Evolutionary conservation across 2,888 invertebrate species (phyloP), one percentile per base, ranked within the genome.

Genomic region (Pediacus dermestoides): DNA sequence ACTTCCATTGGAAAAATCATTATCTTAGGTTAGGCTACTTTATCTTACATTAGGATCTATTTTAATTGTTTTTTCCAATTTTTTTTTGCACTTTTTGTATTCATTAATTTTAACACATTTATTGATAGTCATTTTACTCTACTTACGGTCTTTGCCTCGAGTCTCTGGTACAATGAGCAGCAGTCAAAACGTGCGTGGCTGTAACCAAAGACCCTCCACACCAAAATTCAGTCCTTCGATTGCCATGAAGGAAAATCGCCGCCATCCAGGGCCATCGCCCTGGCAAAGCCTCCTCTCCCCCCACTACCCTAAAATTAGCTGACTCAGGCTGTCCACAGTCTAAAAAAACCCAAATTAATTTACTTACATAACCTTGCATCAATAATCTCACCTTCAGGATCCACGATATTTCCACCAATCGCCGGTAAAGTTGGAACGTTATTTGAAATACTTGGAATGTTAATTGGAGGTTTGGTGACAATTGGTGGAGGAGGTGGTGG

Each of bases 211-310:
- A 87, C 1, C 93, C 94, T 0, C 93, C 93, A 61, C 94, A 94
- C 92, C 92, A 92, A 71, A 91, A 92, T 68, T 91, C 91, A 0
- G 87, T 82, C 14, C 89, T 77, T 55, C 85, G 80, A 21, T 83
- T 80, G 4, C 90, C 91, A 60, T 90, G 89, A 30, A 93, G 74
- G 68, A 88, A 93, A 53, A 93, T 90, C 1, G 93, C 93, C 0
- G 89, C 94, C 86, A 95, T 88, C 94, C 94, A 95, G 0, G 95
- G 94, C 90, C 92, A 92, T 34, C 88, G 81, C 0, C 93, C 93
- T 0, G 88, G 82, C 13, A 83, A 74, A 0, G 91, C 77, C 63
- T 86, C 84, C 36, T 85, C 82, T 2, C 95, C 95, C 0, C 95
- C 95, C 0, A 95, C 94, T 26, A 95, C 89, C 2, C 94, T 80